Evolutionary conservation across 1,140 invertebrate genomes (phyloP), one percentile per base, ranked within the genome.

Genomic region (Macrostomum lignano): DNA sequence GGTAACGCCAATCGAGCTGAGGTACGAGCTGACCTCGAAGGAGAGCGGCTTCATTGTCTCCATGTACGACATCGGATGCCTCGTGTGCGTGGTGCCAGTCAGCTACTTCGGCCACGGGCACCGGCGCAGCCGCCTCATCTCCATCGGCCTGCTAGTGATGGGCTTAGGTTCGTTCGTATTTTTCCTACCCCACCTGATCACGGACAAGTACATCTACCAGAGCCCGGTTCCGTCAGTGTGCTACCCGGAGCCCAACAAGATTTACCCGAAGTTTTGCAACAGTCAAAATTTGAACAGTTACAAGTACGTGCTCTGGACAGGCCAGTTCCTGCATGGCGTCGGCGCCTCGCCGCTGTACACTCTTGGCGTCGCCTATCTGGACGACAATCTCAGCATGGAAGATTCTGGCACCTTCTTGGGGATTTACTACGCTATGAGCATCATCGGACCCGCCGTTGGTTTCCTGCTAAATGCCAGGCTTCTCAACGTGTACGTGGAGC

Each of bases 321-420:
- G 38, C 13, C 42, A 45, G 35, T 35, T 44, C 23, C 19, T 46
- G 3, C 41, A 44, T 31, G 44, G 45, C 23, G 74, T 76, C 46
- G 79, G 79, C 17, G 78, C 78, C 6, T 67, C 72, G 3, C 73
- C 73, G 1, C 62, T 84, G 3, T 57, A 50, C 38, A 55, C 54
- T 0, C 39, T 57, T 3, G 51, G 48, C 7, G 11, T 24, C 3
- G 36, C 42, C 1, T 55, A 52, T 35, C 37, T 57, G 13, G 52
- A 57, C 39, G 52, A 57, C 24, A 57, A 55, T 35, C 31, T 52
- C 10, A 31, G 40, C 5, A 38, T 47, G 26, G 24, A 35, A 3
- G 41, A 37, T 7, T 47, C 51, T 0, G 47, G 49, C 5, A 31
- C 51, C 42, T 43, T 28, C 33, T 11, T 30, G 38, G 73, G 72